Percentiles rank a stretch among this genome's conserved stretches.
phyloP scores from a whole-genome alignment of 2,888 invertebrate species.

The Harpalus rubripes region DNA sequence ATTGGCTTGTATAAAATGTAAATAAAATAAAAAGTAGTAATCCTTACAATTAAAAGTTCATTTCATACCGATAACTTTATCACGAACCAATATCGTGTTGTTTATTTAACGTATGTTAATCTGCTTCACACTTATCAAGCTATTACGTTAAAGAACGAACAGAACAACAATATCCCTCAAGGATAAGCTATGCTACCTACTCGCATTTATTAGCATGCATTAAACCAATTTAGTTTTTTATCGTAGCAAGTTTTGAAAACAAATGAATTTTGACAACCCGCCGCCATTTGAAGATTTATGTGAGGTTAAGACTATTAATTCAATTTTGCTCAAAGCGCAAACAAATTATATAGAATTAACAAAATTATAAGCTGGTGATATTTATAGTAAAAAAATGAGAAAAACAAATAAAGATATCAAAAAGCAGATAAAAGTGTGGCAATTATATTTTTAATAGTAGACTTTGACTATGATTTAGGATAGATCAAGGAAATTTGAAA shows the following conservation, averaged over 20 bases:
- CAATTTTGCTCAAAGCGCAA: slow-evolving; percentile 11
- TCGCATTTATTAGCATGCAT: slow-evolving; percentile 36
- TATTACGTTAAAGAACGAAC: slow-evolving; percentile 8
- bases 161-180: slow-evolving; percentile 47
- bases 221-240: slow-evolving; percentile 25
- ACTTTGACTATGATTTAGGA: neutral
- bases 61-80: neutral
- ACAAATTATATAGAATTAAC: slow-evolving; percentile 22
- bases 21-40: neutral
- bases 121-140: slow-evolving; percentile 14
- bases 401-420: slow-evolving; percentile 51
- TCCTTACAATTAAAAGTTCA: slow-evolving; percentile 4
- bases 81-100: slow-evolving; percentile 18
- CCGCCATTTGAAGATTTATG: slow-evolving; percentile 39
- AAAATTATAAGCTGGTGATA: slow-evolving; percentile 6
- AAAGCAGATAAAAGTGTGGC: slow-evolving; percentile 13
- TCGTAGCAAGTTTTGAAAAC: slow-evolving; percentile 6
- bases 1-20: neutral
- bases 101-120: slow-evolving; percentile 24
- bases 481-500: slow-evolving; percentile 26
- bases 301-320: slow-evolving; percentile 20
- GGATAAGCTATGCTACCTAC: slow-evolving; percentile 40
- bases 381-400: slow-evolving; percentile 25
- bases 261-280: slow-evolving; percentile 25
- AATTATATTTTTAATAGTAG: slow-evolving; percentile 37